phyloP scores from a whole-genome alignment of 2,113 vertebrate species.

The Xyliphius kryptos region DNA sequence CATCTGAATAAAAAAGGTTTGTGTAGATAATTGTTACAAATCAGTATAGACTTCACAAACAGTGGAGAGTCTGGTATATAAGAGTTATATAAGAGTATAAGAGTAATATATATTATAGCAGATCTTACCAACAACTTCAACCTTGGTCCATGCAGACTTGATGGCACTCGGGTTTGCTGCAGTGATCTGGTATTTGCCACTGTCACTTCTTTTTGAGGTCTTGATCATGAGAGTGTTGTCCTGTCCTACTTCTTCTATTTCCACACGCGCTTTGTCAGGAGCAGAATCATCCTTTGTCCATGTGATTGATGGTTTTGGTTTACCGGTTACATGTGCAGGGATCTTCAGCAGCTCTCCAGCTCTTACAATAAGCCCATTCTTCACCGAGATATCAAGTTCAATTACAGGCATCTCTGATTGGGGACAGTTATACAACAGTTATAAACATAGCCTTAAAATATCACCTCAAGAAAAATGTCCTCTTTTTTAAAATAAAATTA shows the following conservation, averaged over 20 bases:
- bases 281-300: conserved; percentile 82
- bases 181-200: conserved; percentile 84
- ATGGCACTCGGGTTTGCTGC: conserved; percentile 85
- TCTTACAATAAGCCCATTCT: conserved; percentile 76
- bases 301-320: conserved; percentile 75
- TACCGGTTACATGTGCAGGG: conserved; percentile 84
- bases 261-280: conserved; percentile 77
- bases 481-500: background rate
- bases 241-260: conserved; percentile 78
- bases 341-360: conserved; percentile 82
- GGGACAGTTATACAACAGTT: conserved; percentile 31
- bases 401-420: conserved; percentile 80
- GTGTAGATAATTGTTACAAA: no score
- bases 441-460: background rate
- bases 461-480: background rate
- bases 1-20: conserved; percentile 73
- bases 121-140: conserved; percentile 87
- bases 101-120: background rate
- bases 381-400: conserved; percentile 83
- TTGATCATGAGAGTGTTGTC: conserved; percentile 76
- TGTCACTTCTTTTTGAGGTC: conserved; percentile 78
- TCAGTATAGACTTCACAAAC: no score
- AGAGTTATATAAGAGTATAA: no score
- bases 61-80: no score
- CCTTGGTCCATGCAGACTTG: conserved; percentile 77